phyloP scores from a whole-genome alignment of 2,888 invertebrate genomes.

The Eristalis intricaria region DNA sequence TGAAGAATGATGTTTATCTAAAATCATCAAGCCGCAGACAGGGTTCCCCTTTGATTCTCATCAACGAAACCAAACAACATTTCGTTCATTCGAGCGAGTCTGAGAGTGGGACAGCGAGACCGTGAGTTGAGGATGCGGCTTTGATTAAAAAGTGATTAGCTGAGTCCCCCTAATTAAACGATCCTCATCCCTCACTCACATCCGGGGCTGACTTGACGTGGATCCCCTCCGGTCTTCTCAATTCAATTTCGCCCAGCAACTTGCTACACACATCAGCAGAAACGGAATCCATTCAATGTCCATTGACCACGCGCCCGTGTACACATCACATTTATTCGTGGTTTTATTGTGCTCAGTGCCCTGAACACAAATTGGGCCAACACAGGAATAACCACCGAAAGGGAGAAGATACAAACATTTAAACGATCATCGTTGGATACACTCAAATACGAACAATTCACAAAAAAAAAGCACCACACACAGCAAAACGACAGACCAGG shows the following conservation, averaged over 20 bases:
- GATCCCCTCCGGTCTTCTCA: no score
- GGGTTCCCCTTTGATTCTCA: slow-evolving; percentile 11
- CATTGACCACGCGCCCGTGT: slow-evolving; percentile 50
- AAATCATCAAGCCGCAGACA: slow-evolving; percentile 57
- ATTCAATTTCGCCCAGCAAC: slow-evolving; percentile 25
- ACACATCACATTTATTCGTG: slow-evolving; percentile 17
- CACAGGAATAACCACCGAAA: slow-evolving; percentile 46
- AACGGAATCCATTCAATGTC: slow-evolving; percentile 39
- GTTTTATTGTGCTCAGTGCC: neutral
- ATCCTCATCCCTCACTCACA: slow-evolving; percentile 2
- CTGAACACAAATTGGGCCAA: slow-evolving; percentile 50
- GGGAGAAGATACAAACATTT: slow-evolving; percentile 30
- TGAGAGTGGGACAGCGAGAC: no score
- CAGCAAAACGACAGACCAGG: neutral
- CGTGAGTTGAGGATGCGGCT: neutral
- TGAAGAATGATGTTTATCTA: slow-evolving; percentile 60
- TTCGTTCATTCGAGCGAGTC: neutral
- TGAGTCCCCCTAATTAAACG: slow-evolving; percentile 20
- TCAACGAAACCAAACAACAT: slow-evolving; percentile 20
- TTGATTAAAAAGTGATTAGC: slow-evolving; percentile 65
- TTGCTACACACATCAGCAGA: neutral
- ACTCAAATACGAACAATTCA: neutral
- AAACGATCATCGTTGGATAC: slow-evolving; percentile 12
- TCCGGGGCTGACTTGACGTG: neutral
- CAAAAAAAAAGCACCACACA: neutral